These are phyloP conservation scores for Mareca strepera DNA, from an alignment of 2,797 vertebrate species.

Conservation along the genomic window DNA sequence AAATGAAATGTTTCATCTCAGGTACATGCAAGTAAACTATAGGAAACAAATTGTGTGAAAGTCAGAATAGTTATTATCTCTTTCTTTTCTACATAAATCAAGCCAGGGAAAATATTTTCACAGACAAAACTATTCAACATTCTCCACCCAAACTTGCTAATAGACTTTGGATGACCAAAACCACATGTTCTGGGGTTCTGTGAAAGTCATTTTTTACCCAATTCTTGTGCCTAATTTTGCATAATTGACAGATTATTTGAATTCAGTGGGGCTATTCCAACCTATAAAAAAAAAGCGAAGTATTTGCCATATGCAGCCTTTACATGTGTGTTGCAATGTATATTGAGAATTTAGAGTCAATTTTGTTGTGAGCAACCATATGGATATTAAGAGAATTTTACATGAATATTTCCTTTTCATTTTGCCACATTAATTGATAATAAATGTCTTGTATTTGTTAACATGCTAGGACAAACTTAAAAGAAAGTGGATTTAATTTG, in stretches of 20 bases:
- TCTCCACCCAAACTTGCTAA: background rate
- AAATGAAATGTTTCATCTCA: background rate
- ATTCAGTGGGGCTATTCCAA: background rate
- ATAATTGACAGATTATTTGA: background rate
- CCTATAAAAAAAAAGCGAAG: background rate
- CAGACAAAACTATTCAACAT: background rate
- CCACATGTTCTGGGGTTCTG: background rate
- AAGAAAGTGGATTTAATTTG: background rate
- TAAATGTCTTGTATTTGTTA: background rate
- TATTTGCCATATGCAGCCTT: background rate
- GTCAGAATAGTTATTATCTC: background rate
- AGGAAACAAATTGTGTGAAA: background rate
- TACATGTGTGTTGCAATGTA: background rate
- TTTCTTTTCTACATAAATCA: background rate
- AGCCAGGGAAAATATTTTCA: constrained; percentile 23
- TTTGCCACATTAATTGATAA: background rate
- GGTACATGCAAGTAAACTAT: background rate
- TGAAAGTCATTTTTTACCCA: background rate
- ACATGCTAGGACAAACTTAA: background rate
- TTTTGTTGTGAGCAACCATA: background rate
- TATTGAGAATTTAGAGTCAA: background rate
- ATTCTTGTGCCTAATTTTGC: background rate
- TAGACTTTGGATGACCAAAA: background rate
- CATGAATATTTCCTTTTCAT: background rate
- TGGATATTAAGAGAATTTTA: background rate